Evolutionary conservation across 2,797 vertebrate species (phyloP).

Genomic region (Lagocephalus sceleratus): DNA sequence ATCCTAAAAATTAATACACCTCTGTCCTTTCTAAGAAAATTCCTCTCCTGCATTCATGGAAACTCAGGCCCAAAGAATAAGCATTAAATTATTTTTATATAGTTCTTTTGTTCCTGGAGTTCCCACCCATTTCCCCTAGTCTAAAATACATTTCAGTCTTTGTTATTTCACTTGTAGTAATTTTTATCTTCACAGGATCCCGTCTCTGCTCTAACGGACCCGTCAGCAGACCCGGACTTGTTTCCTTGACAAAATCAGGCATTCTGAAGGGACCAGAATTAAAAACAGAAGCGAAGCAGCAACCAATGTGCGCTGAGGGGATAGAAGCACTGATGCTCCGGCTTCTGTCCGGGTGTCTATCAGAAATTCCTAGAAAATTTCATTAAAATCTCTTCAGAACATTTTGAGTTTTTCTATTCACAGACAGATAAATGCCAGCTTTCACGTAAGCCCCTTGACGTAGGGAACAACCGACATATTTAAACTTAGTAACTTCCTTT

Average conservation of each 20-base stretch:
- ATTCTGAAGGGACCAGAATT: conserved; percentile 7
- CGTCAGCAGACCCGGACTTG: conserved; percentile 36
- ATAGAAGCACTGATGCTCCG: too few species aligned
- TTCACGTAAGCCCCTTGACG: too few species aligned
- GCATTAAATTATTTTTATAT: conserved; percentile 21
- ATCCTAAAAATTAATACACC: neutral
- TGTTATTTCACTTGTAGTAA: conserved; percentile 26
- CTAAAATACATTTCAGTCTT: conserved; percentile 13
- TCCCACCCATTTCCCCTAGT: conserved; percentile 46
- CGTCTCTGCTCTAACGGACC: conserved; percentile 26
- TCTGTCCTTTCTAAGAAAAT: neutral
- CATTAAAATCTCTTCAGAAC: too few species aligned
- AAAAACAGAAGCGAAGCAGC: conserved; percentile 5
- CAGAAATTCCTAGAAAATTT: too few species aligned
- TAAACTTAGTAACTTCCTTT: too few species aligned
- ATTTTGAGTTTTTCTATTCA: too few species aligned
- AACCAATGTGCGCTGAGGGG: neutral
- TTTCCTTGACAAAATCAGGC: conserved; percentile 25
- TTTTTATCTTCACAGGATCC: conserved; percentile 30
- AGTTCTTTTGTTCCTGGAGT: conserved; percentile 31
- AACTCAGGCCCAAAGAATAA: neutral
- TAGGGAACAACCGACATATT: too few species aligned
- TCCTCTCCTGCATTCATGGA: neutral
- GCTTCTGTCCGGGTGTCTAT: too few species aligned
- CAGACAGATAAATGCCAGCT: too few species aligned